Percentiles rank a stretch among this genome's conserved stretches.
These are phyloP conservation scores for Anoplophora glabripennis DNA, from an alignment of 1,140 invertebrate genomes.

Conservation along the genomic window DNA sequence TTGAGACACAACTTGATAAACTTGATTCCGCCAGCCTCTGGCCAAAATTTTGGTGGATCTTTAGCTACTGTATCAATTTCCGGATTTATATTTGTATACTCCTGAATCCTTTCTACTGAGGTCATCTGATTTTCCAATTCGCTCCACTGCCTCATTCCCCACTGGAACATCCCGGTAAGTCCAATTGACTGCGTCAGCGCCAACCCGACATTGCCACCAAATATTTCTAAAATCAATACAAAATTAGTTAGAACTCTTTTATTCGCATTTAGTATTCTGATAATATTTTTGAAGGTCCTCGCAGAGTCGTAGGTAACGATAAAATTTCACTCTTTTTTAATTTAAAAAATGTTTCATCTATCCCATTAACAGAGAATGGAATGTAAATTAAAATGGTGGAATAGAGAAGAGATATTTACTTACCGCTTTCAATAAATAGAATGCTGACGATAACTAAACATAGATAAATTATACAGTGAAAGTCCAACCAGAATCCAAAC, in stretches of 20 bases:
- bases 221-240: slow-evolving; percentile 44
- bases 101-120: slow-evolving; percentile 71
- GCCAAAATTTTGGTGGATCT: slow-evolving; percentile 50
- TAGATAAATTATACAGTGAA: slow-evolving; percentile 69
- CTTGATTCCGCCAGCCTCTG: slow-evolving; percentile 26
- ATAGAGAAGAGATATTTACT: not conserved
- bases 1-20: slow-evolving; percentile 58
- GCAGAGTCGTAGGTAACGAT: too few species aligned
- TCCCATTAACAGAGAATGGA: too few species aligned
- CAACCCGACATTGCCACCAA: slow-evolving; percentile 68
- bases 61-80: slow-evolving; percentile 53
- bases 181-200: slow-evolving; percentile 75
- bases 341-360: too few species aligned
- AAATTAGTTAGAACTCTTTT: too few species aligned
- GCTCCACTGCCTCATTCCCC: slow-evolving; percentile 76
- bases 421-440: slow-evolving; percentile 49
- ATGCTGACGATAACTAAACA: slow-evolving; percentile 57
- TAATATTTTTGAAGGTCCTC: too few species aligned
- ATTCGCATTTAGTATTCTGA: too few species aligned
- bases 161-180: slow-evolving; percentile 77
- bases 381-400: too few species aligned
- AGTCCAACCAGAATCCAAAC: slow-evolving; percentile 59
- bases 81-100: slow-evolving; percentile 65
- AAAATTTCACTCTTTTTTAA: too few species aligned
- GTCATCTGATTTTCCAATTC: slow-evolving; percentile 81